Evolutionary conservation across 2,888 invertebrate genomes (phyloP), one percentile per base, ranked within the genome.

Genomic region (Caenorhabditis becei): DNA sequence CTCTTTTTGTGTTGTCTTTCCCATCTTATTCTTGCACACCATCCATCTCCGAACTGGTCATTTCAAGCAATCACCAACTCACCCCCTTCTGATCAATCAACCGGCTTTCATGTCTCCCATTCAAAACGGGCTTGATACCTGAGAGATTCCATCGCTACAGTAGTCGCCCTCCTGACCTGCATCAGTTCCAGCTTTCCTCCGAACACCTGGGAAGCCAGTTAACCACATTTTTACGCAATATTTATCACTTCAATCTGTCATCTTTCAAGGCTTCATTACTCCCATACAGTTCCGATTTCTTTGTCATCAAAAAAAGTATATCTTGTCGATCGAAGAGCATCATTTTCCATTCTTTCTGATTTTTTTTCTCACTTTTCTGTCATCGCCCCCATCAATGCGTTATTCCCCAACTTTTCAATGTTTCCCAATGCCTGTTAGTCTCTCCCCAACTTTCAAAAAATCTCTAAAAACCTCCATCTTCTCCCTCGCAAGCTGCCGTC

Each of bases 191-290:
- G 23, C 7, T 63, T 11, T 56, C 18, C 28, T 44, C n/a, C n/a
- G n/a, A n/a, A n/a, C n/a, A n/a, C n/a, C n/a, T n/a, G n/a, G n/a
- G n/a, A n/a, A n/a, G n/a, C n/a, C n/a, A n/a, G n/a, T n/a, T 71
- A 61, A 44, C 23, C 54, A 71, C 37, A 54, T 71, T 26, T 41
- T 62, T 47, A 44, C 44, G 56, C 54, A 71, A 71, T 56, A 56
- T 47, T 71, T 71, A 71, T 71, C 71, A 71, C 59, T 32, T 70
- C 35, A 35, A 35, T 35, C 35, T n/a, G 18, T 72, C 23, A 24
- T 14, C 56, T n/a, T 56, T 32, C 23, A 56, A 5, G 14, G 14
- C 53, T 11, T 24, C 10, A 24, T 35, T 10, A 35, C 35, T 8
- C n/a, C n/a, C n/a, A 35, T 10, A 35, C 35, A 35, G 35, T 35